Evolutionary conservation across 1,140 invertebrate genomes (phyloP).

Genomic region (Drosophila aff.): DNA sequence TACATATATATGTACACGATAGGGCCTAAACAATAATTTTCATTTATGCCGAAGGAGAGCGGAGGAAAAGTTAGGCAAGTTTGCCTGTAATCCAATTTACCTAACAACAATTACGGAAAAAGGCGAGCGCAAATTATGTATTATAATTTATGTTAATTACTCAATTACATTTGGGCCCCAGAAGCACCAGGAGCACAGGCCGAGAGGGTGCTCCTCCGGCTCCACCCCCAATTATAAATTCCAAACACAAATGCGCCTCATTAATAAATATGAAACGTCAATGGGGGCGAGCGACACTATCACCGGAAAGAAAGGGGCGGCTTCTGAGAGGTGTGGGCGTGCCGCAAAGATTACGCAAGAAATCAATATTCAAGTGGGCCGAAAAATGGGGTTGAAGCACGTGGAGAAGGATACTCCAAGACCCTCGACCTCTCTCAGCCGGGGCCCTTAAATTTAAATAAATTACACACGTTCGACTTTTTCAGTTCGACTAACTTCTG

Average conservation of each 20-base stretch:
- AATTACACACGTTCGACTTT: constrained; percentile 81
- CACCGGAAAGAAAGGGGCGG: constrained; percentile 14
- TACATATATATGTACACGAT: constrained; percentile 13
- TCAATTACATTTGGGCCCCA: constrained; percentile 81
- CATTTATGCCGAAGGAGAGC: constrained; percentile 42
- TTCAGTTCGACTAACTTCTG: constrained; percentile 40
- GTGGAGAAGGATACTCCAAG: constrained; percentile 29
- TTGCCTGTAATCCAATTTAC: constrained; percentile 73
- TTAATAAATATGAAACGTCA: constrained; percentile 85
- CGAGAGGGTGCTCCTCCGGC: constrained; percentile 1
- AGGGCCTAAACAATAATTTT: constrained; percentile 57
- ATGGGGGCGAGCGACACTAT: constrained; percentile 68
- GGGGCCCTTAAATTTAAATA: constrained; percentile 75
- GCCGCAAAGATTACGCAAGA: constrained; percentile 80
- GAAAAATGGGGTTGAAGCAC: constrained; percentile 57
- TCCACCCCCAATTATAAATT: constrained; percentile 80
- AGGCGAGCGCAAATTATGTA: constrained; percentile 78
- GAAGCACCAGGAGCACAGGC: constrained; percentile 26
- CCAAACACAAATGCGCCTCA: constrained; percentile 84
- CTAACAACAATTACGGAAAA: constrained; percentile 78
- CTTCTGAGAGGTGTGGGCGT: constrained; percentile 52
- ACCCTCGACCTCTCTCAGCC: constrained; percentile 34
- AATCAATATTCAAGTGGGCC: constrained; percentile 78
- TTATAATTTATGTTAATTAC: constrained; percentile 85
- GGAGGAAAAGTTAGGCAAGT: constrained; percentile 40